Conservation (phyloP, 2,113 vertebrate species). For the Psophia crepitans region DNA sequence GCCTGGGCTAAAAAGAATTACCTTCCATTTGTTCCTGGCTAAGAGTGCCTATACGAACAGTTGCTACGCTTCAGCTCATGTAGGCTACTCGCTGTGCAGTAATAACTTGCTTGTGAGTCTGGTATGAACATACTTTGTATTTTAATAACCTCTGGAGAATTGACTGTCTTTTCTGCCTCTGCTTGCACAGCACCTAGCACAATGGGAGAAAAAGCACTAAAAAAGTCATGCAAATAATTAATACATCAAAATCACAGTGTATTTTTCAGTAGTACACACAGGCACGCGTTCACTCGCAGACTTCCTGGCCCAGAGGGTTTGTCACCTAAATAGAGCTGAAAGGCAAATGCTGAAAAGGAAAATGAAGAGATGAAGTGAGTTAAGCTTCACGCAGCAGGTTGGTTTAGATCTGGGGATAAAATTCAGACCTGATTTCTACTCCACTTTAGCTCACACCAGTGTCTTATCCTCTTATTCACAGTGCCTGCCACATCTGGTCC, state of each 20-base stretch:
- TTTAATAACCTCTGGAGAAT: slow-evolving; percentile 51
- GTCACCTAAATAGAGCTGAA: not conserved
- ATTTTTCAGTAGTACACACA: not conserved
- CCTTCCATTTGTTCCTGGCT: not conserved
- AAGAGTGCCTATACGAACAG: not conserved
- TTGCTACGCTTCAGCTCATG: not conserved
- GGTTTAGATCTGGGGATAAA: slow-evolving; percentile 7
- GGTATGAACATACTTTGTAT: slow-evolving; percentile 23
- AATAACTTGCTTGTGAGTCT: slow-evolving; percentile 51
- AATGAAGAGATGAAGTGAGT: not conserved
- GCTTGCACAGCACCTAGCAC: not conserved
- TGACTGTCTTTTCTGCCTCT: not conserved
- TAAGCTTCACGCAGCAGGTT: not conserved
- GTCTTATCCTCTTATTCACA: not conserved
- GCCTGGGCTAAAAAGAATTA: not conserved
- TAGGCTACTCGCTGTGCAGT: slow-evolving; percentile 3
- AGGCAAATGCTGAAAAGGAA: not conserved
- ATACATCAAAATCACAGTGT: not conserved
- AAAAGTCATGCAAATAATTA: slow-evolving; percentile 16
- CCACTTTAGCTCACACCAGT: not conserved
- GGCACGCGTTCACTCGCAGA: not conserved
- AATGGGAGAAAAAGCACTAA: not conserved
- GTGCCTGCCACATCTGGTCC: not conserved
- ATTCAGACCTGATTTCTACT: not conserved
- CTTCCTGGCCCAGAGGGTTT: not conserved